A percentile compares a stretch with the other conserved stretches of the same genome.
Evolutionary conservation across 2,113 vertebrate genomes (phyloP).

Genomic region (Notarius lentiginosus): DNA sequence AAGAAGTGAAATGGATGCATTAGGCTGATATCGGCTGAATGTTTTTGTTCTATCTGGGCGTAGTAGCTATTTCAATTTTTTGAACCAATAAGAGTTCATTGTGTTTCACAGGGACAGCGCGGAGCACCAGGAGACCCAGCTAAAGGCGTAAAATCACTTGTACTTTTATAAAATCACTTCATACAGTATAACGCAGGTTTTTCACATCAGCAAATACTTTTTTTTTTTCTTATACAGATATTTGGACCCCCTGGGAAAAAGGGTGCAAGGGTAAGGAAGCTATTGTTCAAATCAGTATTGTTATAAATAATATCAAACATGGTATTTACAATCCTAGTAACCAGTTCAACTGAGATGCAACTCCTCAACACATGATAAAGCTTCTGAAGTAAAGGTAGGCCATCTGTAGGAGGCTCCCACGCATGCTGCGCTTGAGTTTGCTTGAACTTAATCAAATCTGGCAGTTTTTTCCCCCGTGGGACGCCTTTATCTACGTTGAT

Average conservation of each 20-base stretch:
- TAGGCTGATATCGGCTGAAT: neutral
- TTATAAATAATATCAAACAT: neutral
- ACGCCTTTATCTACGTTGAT: slow-evolving; percentile 46
- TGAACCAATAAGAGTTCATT: neutral
- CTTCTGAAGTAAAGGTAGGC: slow-evolving; percentile 13
- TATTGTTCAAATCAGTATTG: neutral
- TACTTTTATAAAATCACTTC: neutral
- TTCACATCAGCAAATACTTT: neutral
- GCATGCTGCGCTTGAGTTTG: neutral
- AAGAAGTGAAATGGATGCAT: neutral
- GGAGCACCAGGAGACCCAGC: slow-evolving; percentile 82
- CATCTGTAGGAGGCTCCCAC: slow-evolving; percentile 1
- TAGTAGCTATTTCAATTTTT: neutral
- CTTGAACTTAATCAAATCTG: slow-evolving; percentile 24
- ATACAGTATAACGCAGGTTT: slow-evolving; percentile 3
- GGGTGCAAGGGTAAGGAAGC: slow-evolving; percentile 76
- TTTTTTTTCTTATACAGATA: slow-evolving; percentile 65
- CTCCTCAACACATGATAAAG: neutral
- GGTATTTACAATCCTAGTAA: neutral
- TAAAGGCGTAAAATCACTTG: slow-evolving; percentile 75
- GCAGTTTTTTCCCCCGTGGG: slow-evolving; percentile 15
- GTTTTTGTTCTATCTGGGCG: neutral
- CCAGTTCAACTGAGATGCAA: slow-evolving; percentile 11
- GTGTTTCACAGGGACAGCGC: slow-evolving; percentile 68
- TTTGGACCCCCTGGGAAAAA: slow-evolving; percentile 84